A percentile compares a stretch with the other conserved stretches of the same genome.
These are phyloP conservation scores for Protobothrops mucrosquamatus DNA, from an alignment of 2,113 vertebrate species.

Conservation along the genomic window DNA sequence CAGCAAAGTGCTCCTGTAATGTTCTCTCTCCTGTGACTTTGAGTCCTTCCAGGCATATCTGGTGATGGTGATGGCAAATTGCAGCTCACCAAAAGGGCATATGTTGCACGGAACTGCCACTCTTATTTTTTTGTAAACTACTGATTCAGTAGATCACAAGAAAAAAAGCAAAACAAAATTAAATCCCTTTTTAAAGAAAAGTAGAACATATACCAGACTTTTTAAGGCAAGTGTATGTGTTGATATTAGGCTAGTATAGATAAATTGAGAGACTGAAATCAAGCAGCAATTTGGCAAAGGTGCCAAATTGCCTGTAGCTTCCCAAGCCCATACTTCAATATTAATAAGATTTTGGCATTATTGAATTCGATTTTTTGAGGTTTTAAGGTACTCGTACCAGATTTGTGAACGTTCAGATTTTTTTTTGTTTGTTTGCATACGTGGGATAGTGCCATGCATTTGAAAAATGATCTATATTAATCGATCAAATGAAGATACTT, in stretches of 20 bases:
- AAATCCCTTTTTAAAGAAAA: neutral
- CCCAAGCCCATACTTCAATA: neutral
- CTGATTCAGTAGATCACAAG: neutral
- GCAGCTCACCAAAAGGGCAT: neutral
- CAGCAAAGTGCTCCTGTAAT: neutral
- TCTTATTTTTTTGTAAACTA: neutral
- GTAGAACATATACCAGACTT: neutral
- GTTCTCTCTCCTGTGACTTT: neutral
- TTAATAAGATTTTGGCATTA: neutral
- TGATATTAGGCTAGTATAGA: neutral
- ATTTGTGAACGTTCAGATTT: neutral
- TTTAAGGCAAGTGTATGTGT: neutral
- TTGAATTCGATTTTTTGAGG: neutral
- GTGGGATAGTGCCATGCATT: neutral
- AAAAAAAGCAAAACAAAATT: neutral
- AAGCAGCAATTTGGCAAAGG: neutral
- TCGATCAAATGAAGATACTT: neutral
- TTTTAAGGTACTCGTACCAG: neutral
- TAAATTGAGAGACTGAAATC: neutral
- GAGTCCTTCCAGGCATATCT: neutral
- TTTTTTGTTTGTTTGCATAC: neutral
- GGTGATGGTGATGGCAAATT: neutral
- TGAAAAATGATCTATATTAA: neutral
- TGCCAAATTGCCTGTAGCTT: neutral
- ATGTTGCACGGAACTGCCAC: neutral